Percentiles rank a stretch among this genome's conserved stretches.
phyloP scores from a whole-genome alignment of 2,888 invertebrate genomes.

The Parnassius orleans region DNA sequence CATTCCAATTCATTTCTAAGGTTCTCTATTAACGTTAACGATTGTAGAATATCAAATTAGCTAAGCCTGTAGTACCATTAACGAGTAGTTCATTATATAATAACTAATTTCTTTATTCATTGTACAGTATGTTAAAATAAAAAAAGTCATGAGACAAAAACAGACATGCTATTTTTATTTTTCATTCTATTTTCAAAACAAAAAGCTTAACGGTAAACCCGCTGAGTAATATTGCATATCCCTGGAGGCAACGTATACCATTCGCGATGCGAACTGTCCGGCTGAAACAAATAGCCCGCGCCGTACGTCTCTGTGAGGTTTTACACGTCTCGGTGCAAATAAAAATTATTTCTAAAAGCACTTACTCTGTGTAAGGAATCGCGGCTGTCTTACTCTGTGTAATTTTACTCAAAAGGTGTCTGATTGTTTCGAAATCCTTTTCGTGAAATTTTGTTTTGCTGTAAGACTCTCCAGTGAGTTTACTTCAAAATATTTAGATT shows the following conservation, averaged over 20 bases:
- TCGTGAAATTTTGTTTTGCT: background rate
- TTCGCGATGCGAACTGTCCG: slow-evolving; percentile 20
- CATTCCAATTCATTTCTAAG: too few relatives aligned
- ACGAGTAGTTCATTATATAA: too few relatives aligned
- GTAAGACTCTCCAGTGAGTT: too few relatives aligned
- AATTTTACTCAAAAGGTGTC: background rate
- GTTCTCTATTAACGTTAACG: too few relatives aligned
- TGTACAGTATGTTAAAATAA: background rate
- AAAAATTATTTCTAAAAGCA: slow-evolving; percentile 26
- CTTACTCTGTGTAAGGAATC: slow-evolving; percentile 10
- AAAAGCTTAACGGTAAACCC: slow-evolving; percentile 25
- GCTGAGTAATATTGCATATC: slow-evolving; percentile 28
- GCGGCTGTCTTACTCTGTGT: background rate
- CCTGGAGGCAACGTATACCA: slow-evolving; percentile 15
- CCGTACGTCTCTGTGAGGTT: slow-evolving; percentile 18
- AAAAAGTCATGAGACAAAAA: slow-evolving; percentile 1
- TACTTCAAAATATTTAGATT: too few relatives aligned
- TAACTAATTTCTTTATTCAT: too few relatives aligned
- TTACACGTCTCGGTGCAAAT: slow-evolving; percentile 25
- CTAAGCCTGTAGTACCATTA: too few relatives aligned
- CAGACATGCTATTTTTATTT: slow-evolving; percentile 17
- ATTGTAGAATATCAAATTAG: too few relatives aligned
- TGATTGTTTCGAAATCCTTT: background rate
- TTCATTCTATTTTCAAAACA: slow-evolving; percentile 24
- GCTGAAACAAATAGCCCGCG: slow-evolving; percentile 22